Evolutionary conservation across 2,888 invertebrate genomes (phyloP), one percentile per base, ranked within the genome.

Genomic region (Lithophane socia): DNA sequence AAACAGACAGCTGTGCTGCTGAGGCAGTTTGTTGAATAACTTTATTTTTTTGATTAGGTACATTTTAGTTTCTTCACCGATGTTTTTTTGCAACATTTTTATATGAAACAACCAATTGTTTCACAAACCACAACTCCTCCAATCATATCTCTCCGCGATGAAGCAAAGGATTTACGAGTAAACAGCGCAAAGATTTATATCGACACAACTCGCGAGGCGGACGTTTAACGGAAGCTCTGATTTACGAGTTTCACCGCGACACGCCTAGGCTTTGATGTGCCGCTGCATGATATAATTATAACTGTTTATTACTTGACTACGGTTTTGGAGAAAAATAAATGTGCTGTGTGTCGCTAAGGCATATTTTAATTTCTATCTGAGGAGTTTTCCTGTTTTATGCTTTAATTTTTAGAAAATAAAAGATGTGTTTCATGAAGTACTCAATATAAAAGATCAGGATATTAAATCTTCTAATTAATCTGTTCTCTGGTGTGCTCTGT

Each of bases 281-380:
- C 73, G 83, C 81, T 86, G 88, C 89, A 90, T 86, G 87, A 87
- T 90, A 86, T 90, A 91, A 92, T 92, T 86, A 84, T 73, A 87
- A 29, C 37, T 88, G 80, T 87, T 91, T 91, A 89, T 85, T 80
- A 87, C 89, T 74, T 56, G 37, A 24, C n/a, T 70, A 37, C 88
- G 42, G 54, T 78, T 75, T 60, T 61, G 37, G 63, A 70, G 79
- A 69, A 44, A 73, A 63, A 71, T 69, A 21, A 61, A 65, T 68
- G 42, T 71, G 44, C 2, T 21, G 44, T 24, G 16, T 66, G 74
- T 56, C 61, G 67, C 71, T 71, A 61, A 68, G 63, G 68, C 29
- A 42, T 69, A 44, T 68, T 58, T 64, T 73, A 58, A 68, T 73
- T 44, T 47, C 1, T 54, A 37, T 29, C 24, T n/a, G 7, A 64